Evolutionary conservation across 1,140 invertebrate species (phyloP).

Genomic region (Stenopsyche tienmushanensis): DNA sequence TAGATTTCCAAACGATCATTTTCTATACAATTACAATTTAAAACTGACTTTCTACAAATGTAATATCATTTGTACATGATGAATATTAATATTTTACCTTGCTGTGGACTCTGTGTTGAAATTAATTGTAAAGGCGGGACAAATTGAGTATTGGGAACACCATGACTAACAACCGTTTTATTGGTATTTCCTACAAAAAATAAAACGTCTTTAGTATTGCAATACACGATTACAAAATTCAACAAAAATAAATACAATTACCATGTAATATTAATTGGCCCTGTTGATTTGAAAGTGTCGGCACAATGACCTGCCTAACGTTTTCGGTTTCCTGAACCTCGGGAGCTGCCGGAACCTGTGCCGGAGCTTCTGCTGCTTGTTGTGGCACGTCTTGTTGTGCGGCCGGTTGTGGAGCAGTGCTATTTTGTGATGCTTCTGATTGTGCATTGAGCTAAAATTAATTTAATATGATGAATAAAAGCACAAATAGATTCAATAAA

Average conservation of each 20-base stretch:
- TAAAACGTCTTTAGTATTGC: conserved; percentile 1
- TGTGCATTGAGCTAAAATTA: neutral
- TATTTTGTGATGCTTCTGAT: neutral
- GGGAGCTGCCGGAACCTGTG: conserved; percentile 41
- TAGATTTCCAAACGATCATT: no score
- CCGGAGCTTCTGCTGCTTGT: neutral
- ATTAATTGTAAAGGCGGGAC: conserved; percentile 37
- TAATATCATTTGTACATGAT: neutral
- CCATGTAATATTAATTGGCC: conserved; percentile 54
- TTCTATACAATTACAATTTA: no score
- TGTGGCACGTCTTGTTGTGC: neutral
- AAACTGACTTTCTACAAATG: no score
- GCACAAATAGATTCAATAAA: no score
- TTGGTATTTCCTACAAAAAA: conserved; percentile 14
- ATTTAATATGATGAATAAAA: neutral
- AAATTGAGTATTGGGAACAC: conserved; percentile 22
- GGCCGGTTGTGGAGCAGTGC: neutral
- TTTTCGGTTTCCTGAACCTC: conserved; percentile 46
- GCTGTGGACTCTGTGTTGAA: conserved; percentile 27
- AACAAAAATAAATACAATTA: neutral
- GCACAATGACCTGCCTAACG: conserved; percentile 34
- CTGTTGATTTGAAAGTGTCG: conserved; percentile 42
- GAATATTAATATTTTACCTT: conserved; percentile 25
- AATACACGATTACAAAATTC: neutral
- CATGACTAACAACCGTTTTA: conserved; percentile 15